phyloP scores from a whole-genome alignment of 92 coral and sea anemone species.

The Paragorgia papillata region DNA sequence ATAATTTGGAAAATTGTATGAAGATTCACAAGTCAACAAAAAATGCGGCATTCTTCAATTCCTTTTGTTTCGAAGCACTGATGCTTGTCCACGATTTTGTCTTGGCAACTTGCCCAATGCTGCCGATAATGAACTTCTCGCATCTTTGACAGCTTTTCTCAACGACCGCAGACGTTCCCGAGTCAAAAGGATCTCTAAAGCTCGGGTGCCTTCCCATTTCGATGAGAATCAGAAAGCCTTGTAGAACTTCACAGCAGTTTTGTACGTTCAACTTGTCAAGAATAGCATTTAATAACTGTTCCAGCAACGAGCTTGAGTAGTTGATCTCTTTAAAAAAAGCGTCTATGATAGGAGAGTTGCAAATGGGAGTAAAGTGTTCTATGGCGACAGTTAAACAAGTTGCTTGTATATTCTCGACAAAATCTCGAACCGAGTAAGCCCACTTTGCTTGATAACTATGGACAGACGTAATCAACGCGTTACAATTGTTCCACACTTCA shows the following conservation, averaged over 20 bases:
- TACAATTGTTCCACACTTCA: slow-evolving; percentile 10
- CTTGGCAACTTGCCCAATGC: slow-evolving; percentile 30
- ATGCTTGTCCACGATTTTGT: slow-evolving; percentile 31
- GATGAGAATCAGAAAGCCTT: slow-evolving; percentile 14
- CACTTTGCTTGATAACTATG: slow-evolving; percentile 8
- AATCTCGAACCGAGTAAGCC: slow-evolving; percentile 3
- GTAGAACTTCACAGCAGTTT: slow-evolving; percentile 27
- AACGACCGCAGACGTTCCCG: neutral
- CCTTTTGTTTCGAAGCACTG: slow-evolving; percentile 24
- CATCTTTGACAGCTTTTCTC: slow-evolving; percentile 22
- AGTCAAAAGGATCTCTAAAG: slow-evolving; percentile 8
- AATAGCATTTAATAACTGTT: slow-evolving; percentile 17
- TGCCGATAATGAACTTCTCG: slow-evolving; percentile 36
- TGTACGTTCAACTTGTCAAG: slow-evolving; percentile 1
- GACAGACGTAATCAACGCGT: slow-evolving; percentile 17
- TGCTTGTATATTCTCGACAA: slow-evolving; percentile 5
- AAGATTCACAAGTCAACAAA: slow-evolving; percentile 21
- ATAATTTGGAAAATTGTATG: neutral
- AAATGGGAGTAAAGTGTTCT: slow-evolving; percentile 1
- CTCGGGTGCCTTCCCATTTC: neutral
- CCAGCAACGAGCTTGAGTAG: slow-evolving; percentile 13
- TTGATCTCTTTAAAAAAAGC: slow-evolving; percentile 7
- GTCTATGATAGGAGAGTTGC: slow-evolving; percentile 12
- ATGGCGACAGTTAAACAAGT: neutral
- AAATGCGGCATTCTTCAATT: slow-evolving; percentile 25